Evolutionary conservation across 2,113 vertebrate genomes (phyloP), one percentile per base, ranked within the genome.

Genomic region (Hippocampus barbouri): DNA sequence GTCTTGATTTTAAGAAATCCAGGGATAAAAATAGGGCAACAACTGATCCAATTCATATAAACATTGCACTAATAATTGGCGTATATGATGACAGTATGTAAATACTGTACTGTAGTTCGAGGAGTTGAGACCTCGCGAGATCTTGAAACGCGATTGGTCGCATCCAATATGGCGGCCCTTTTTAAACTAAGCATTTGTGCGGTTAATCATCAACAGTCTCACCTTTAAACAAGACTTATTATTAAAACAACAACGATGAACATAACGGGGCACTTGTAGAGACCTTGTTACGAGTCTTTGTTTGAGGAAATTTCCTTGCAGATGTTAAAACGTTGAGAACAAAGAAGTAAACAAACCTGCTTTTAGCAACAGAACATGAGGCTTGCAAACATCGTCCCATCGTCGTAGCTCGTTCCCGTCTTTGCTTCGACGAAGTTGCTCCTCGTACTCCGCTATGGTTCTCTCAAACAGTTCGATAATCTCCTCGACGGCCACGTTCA

Each of bases 361-460:
- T 40, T 63, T 41, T 34, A 10, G 16, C 2, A 4, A 20, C 21
- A 4, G 8, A n/a, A 10, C 20, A 4, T 9, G 10, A 63, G 8
- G 34, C 21, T 23, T 23, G 34, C 8, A 23, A n/a, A n/a, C 38
- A 23, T 41, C 38, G 10, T 43, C 62, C 62, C 5, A 40, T 25
- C 62, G 34, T 34, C 4, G 61, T 11, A 8, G 21, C 12, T 65
- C 62, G 21, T 43, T 41, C 40, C 40, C 60, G 15, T 38, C 61
- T 63, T 65, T 65, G 40, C 21, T 65, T 8, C 62, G 11, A 23
- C 10, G 41, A 65, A 65, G 62, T 65, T 65, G 38, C 62, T n/a
- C 40, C 62, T 65, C 62, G 62, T 65, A 65, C 40, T 65, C 62
- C 27, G 62, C 21, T 12, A 65, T 43, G 40, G 27, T 65, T 43